Base-by-base conservation (phyloP, 2,888 invertebrate species). In the Linnaemya tessellans region DNA sequence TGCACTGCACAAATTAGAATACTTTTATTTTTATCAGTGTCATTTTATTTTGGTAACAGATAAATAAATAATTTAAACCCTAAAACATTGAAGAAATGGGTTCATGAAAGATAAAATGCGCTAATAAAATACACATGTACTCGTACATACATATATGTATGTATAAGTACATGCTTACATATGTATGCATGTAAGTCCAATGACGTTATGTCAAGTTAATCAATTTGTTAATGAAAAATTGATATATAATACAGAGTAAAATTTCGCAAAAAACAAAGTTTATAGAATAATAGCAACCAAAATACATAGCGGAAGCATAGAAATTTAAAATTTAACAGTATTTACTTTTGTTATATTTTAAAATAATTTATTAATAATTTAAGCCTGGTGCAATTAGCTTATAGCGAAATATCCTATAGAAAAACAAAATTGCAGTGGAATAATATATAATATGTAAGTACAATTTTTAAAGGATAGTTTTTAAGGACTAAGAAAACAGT, bases 1-100 rank as follows among this genome's bases (percentile, higher is more conserved):
- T 49, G 15, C 30, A 38, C 49, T 18, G 30, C 11, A 18, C 22
- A 46, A 43, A 64, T 20, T 46, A 49, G 46, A 73, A 46, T 49
- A 46, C 43, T 35, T 60, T 49, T 51, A 38, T 18, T 54, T 56
- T 38, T 70, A 11, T 25, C 49, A 74, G 62, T 73, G 73, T 60
- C 60, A 73, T 73, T 60, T 60, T 46, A 46, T 73, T 60, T 73
- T 4, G n/a, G 46, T 49, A 15, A 22, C 35, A 18, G 10, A 54
- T 9, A 60, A 35, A 58, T 56, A 56, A 35, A 38, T 38, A 41
- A 41, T 35, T 18, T 43, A 43, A 15, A 18, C 9, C 2, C 20
- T 46, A 9, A 46, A 18, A 20, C 18, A 51, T 35, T 51, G 20
- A 38, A 68, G 7, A 8, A 35, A 62, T 38, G 41, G 38, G 62